A percentile compares a stretch with the other conserved stretches of the same genome.
Evolutionary conservation across 2,888 invertebrate species (phyloP).

Genomic region (Hesperia comma): DNA sequence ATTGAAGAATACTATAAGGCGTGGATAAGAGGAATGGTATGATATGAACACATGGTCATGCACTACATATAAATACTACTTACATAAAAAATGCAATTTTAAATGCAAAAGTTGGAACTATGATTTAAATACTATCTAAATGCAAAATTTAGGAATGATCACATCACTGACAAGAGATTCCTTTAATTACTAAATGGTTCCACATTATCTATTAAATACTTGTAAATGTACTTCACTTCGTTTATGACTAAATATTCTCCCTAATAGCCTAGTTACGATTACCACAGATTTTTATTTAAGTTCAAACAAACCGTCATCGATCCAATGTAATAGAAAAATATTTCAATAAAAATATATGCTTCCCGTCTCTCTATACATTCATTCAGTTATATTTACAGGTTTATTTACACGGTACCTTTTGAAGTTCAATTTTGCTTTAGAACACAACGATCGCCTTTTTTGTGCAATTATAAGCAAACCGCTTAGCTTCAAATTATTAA

Average conservation of each 20-base stretch:
- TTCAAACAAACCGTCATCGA: conserved; percentile 46
- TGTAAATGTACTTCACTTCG: conserved; percentile 5
- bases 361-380: conserved; percentile 72
- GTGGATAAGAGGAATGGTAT: conserved; percentile 43
- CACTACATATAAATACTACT: conserved; percentile 35
- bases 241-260: neutral
- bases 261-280: neutral
- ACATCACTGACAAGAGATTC: conserved; percentile 19
- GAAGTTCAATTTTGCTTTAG: neutral
- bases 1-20: conserved; percentile 41
- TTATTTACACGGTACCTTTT: conserved; percentile 59
- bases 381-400: conserved; percentile 65
- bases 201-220: conserved; percentile 50
- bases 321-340: conserved; percentile 72
- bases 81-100: conserved; percentile 28
- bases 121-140: conserved; percentile 26
- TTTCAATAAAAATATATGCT: conserved; percentile 73
- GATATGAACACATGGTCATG: conserved; percentile 43
- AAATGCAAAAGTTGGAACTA: conserved; percentile 64
- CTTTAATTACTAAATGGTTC: conserved; percentile 65
- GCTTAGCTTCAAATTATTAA: neutral
- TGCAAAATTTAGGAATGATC: conserved; percentile 10
- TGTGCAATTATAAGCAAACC: conserved; percentile 19
- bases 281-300: neutral
- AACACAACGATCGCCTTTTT: conserved; percentile 7